These are phyloP conservation scores for Cynodonichthys magdalenae DNA, from an alignment of 2,797 vertebrate species.

Conservation along the genomic window DNA sequence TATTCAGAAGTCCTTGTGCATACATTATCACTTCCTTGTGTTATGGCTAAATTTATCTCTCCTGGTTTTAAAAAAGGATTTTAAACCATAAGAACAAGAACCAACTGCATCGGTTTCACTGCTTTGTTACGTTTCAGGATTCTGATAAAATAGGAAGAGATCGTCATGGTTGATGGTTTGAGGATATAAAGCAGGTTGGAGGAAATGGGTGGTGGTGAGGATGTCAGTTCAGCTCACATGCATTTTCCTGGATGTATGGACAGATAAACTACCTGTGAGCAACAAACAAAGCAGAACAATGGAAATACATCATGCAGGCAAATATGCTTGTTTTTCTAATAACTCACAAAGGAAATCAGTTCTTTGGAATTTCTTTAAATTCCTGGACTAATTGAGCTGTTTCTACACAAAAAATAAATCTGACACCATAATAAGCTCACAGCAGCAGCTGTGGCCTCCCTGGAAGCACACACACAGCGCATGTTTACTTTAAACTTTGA, in stretches of 20 bases:
- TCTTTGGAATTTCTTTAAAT: constrained; percentile 20
- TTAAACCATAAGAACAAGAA: constrained; percentile 6
- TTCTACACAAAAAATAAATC: neutral
- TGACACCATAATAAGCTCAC: neutral
- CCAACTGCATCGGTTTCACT: neutral
- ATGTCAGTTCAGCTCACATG: neutral
- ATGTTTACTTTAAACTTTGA: too few species aligned
- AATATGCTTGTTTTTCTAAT: constrained; percentile 55
- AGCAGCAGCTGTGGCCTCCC: neutral
- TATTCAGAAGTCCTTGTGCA: constrained; percentile 69
- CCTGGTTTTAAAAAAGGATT: constrained; percentile 7
- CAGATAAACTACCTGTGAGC: constrained; percentile 11
- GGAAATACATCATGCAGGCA: constrained; percentile 47
- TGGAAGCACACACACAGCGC: neutral
- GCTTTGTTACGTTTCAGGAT: neutral
- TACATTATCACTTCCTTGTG: constrained; percentile 63
- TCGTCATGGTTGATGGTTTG: neutral
- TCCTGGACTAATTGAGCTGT: neutral
- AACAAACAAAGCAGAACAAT: constrained; percentile 25
- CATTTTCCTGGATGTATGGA: constrained; percentile 2
- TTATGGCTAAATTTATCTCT: constrained; percentile 62
- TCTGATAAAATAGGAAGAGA: neutral
- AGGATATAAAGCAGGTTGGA: neutral
- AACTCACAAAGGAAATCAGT: constrained; percentile 35
- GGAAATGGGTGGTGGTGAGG: neutral